These are phyloP conservation scores for Meloidogyne hapla DNA, from an alignment of 1,140 invertebrate species.

Conservation along the genomic window DNA sequence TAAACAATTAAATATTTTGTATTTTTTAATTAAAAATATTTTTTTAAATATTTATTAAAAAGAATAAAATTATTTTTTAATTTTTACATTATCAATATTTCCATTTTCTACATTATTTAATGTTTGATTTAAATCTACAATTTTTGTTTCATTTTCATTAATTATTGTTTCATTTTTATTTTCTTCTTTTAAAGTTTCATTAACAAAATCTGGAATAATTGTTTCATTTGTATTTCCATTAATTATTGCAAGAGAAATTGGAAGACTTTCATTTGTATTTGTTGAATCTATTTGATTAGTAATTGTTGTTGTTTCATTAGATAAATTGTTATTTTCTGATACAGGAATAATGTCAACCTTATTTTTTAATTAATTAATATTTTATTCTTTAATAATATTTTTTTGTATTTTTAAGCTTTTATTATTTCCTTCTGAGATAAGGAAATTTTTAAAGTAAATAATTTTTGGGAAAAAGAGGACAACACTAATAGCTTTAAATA, in stretches of 20 bases:
- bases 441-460: too few relatives aligned
- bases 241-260: neutral
- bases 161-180: neutral
- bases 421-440: too few relatives aligned
- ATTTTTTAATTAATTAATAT: too few relatives aligned
- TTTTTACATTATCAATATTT: neutral
- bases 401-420: too few relatives aligned
- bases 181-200: conserved; percentile 1
- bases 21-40: too few relatives aligned
- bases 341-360: neutral
- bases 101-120: neutral
- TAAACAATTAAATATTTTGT: too few relatives aligned
- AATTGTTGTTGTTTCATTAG: neutral
- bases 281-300: neutral
- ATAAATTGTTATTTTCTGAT: neutral
- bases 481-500: too few relatives aligned
- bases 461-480: too few relatives aligned
- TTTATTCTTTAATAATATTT: too few relatives aligned
- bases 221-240: neutral
- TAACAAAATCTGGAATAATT: neutral
- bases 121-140: conserved; percentile 1
- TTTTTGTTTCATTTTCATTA: neutral
- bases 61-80: too few relatives aligned
- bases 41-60: too few relatives aligned
- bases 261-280: neutral